Evolutionary conservation across 1,140 invertebrate species (phyloP), one percentile per base, ranked within the genome.

Genomic region (Temnothorax nylanderi): DNA sequence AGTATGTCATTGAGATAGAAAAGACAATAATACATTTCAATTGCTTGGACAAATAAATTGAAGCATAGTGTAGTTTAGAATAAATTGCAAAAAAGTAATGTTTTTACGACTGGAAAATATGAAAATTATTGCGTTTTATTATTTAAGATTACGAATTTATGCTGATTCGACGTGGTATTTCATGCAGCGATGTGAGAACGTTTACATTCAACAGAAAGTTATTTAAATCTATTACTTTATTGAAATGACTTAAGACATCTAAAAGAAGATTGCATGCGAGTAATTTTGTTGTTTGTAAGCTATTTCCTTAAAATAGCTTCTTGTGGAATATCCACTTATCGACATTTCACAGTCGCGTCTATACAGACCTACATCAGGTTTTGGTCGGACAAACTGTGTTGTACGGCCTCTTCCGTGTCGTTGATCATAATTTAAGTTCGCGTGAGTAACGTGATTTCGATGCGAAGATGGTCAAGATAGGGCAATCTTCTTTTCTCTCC

Each of bases 361-460:
- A 16, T 62, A 16, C n/a, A 80, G 62, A 69, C 37, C 32, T 80
- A 69, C 34, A 80, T 44, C 41, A 41, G 34, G 26, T 41, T 67
- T 54, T 37, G 32, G 34, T 54, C 21, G 13, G 47, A 67, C 47
- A 54, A 80, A 54, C 49, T 6, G 21, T 54, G 67, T 80, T n/a
- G 44, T 47, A 51, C 44, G n/a, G 32, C 51, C 49, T 81, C 64
- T 81, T 69, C 77, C 77, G 64, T 81, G 75, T 44, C 75, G 34
- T 56, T 81, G 77, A 69, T 69, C 64, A 69, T 69, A 80, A 80
- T 69, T 81, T 67, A 69, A 65, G 62, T 18, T 80, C 62, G 62
- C 62, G 77, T 54, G 62, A 80, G 60, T 51, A 78, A 80, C 62
- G 76, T 62, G 47, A 69, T 69, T 81, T 56, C 62, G 62, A 80